Evolutionary conservation across 1,140 invertebrate genomes (phyloP).

Genomic region (Drosophila arawakana): DNA sequence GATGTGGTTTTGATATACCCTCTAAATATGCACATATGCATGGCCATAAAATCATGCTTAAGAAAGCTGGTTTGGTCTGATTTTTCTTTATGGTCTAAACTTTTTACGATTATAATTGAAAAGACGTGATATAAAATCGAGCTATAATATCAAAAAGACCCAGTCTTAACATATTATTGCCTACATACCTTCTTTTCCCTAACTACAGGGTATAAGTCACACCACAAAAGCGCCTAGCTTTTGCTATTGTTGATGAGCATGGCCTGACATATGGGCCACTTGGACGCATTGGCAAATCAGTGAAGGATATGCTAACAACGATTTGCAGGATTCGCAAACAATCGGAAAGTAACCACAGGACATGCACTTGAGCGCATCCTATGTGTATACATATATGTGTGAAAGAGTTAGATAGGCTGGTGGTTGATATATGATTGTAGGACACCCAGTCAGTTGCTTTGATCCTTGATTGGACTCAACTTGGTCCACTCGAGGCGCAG

Average conservation of each 20-base stretch:
- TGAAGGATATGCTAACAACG: slow-evolving; percentile 67
- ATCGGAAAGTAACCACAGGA: slow-evolving; percentile 76
- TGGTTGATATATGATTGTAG: slow-evolving; percentile 9
- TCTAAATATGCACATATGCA: background rate
- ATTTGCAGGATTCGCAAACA: slow-evolving; percentile 52
- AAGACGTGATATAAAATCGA: no score
- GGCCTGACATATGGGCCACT: slow-evolving; percentile 72
- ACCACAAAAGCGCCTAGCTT: slow-evolving; percentile 36
- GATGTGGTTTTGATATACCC: slow-evolving; percentile 11
- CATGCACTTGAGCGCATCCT: slow-evolving; percentile 74
- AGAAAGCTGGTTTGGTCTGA: no score
- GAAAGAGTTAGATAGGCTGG: slow-evolving; percentile 40
- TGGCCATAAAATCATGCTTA: no score
- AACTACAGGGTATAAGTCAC: slow-evolving; percentile 20
- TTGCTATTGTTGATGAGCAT: slow-evolving; percentile 29
- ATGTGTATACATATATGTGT: slow-evolving; percentile 41
- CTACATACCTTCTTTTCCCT: background rate
- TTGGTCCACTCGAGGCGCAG: slow-evolving; percentile 53
- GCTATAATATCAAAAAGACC: no score
- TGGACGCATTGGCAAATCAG: slow-evolving; percentile 43
- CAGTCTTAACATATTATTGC: no score
- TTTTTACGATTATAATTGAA: no score
- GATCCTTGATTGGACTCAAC: slow-evolving; percentile 70
- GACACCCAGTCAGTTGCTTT: slow-evolving; percentile 56
- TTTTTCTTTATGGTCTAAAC: no score